Percentiles rank a stretch among this genome's conserved stretches.
phyloP scores from a whole-genome alignment of 53 echinoderm and acorn worm species.

The Hippasteria phrygiana region DNA sequence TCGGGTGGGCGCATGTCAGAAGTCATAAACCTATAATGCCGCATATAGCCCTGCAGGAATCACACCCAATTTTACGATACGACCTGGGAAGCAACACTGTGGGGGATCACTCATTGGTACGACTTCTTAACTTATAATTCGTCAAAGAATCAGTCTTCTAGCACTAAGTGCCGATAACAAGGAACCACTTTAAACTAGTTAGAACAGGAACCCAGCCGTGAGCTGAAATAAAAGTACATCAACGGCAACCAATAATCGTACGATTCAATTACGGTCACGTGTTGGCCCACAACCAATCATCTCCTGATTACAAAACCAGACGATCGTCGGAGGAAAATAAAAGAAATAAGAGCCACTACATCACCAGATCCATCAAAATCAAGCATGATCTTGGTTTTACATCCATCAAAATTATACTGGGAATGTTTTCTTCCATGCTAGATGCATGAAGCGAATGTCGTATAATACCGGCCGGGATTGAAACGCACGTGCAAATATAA shows the following conservation, averaged over 20 bases:
- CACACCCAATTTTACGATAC: no score
- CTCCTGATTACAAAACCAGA: not conserved
- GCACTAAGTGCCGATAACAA: no score
- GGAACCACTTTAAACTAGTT: not conserved
- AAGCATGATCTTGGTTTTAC: not conserved
- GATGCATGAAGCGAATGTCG: not conserved
- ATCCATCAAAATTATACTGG: not conserved
- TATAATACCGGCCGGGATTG: not conserved
- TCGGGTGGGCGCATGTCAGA: no score
- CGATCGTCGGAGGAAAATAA: not conserved
- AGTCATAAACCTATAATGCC: no score
- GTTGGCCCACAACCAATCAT: not conserved
- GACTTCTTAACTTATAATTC: no score
- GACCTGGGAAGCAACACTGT: no score
- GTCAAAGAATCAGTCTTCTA: no score
- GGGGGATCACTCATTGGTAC: no score
- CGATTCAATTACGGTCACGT: not conserved
- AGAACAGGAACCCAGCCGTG: not conserved
- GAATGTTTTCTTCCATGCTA: not conserved
- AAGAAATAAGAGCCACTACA: not conserved
- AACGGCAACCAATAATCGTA: not conserved
- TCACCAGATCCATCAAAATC: not conserved
- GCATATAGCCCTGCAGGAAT: no score
- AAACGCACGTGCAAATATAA: not conserved
- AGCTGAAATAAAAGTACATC: not conserved